Base-by-base conservation (phyloP, 2,888 invertebrate genomes). In the Phragmatobia fuliginosa region DNA sequence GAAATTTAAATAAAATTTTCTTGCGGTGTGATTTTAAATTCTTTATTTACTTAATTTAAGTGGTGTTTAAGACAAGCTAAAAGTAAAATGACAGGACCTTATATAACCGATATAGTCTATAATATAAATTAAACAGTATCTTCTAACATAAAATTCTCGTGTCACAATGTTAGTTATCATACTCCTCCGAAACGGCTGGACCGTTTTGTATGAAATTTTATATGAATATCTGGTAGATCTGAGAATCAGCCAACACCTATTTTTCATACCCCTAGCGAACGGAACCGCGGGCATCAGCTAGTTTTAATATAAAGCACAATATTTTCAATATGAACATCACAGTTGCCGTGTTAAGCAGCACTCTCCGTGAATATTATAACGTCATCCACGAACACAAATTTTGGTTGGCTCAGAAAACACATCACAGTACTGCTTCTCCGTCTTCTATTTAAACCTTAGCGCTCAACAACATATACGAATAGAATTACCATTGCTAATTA, bases 401-500 rank as follows among this genome's bases (percentile, higher is more conserved):
- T 60, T 36, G 59, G 62, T 45, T 58, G 45, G 33, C 41, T 56
- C 66, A 70, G 38, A 66, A 58, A 63, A 75, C 67, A 71, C 80
- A 68, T 78, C 78, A 73, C 78, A 70, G 74, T 69, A 68, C 72
- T 60, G 62, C 68, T 63, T 66, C 80, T 65, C 63, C 60, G 52
- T 72, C 70, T 68, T 68, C 67, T 62, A 67, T 73, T 74, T 71
- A 71, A 72, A 70, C 32, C 72, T 49, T 45, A 36, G 61, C 70
- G 70, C 73, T 64, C 63, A 60, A 74, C 77, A 74, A 79, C 75
- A 79, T 81, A 80, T 81, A 86, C 85, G 85, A 87, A 85, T 84
- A 76, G 75, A 77, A 85, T 87, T 85, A 87, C 82, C 85, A 87
- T 81, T 85, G 84, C 84, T 87, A 85, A 87, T 86, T 81, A 86